phyloP scores from a whole-genome alignment of 2,113 vertebrate species.

The Aix galericulata region DNA sequence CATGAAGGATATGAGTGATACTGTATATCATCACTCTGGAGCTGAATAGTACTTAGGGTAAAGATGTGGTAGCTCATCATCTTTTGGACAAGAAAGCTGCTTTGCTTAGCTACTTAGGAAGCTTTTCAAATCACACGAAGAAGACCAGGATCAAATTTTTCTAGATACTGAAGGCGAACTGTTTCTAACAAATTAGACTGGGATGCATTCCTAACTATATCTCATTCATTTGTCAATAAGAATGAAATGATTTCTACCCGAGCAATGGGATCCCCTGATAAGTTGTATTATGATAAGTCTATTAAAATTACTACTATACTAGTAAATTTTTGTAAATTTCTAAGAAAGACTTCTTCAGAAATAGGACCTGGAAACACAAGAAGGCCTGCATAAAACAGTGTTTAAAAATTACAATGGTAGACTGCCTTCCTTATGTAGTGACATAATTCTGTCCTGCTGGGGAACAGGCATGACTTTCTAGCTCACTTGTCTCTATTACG shows the following conservation, averaged over 20 bases:
- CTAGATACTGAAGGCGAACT: not conserved
- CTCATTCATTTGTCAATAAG: not conserved
- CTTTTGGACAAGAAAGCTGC: not conserved
- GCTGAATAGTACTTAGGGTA: not conserved
- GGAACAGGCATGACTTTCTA: not conserved
- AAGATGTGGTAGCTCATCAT: not conserved
- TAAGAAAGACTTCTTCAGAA: not conserved
- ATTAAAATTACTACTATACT: not conserved
- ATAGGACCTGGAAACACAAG: not conserved
- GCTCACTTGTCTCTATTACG: not conserved
- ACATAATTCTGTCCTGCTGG: slow-evolving; percentile 5
- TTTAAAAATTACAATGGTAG: not conserved
- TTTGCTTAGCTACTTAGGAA: not conserved
- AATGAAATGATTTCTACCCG: not conserved
- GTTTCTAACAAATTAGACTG: not conserved
- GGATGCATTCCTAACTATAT: not conserved
- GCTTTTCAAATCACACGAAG: not conserved
- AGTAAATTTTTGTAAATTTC: not conserved
- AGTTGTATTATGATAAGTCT: not conserved
- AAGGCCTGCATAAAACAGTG: not conserved
- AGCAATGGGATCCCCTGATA: not conserved
- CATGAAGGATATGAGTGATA: not conserved
- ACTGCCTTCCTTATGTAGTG: not conserved
- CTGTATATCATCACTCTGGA: not conserved
- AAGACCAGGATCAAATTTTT: not conserved